Conservation (phyloP, 2,888 invertebrate species). For the Mesochorus sp. region DNA sequence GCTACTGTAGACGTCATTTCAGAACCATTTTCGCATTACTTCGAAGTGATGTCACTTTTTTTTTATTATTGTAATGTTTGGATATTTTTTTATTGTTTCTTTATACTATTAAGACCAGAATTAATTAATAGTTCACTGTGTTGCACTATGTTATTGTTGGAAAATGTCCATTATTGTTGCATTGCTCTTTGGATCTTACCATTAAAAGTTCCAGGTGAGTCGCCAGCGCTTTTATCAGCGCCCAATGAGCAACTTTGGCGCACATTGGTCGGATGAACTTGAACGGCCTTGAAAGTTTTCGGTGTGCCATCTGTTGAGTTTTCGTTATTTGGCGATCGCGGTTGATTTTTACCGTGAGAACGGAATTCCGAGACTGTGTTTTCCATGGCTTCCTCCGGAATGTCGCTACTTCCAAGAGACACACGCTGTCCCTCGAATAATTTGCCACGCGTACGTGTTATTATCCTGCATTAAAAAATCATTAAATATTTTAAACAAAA, state of each 20-base stretch:
- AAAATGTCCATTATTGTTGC: neutral
- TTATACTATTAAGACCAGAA: no score
- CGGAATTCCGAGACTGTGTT: slow-evolving; percentile 78
- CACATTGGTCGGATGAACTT: neutral
- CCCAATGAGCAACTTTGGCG: slow-evolving; percentile 63
- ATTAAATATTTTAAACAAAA: slow-evolving; percentile 57
- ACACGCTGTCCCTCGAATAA: slow-evolving; percentile 70
- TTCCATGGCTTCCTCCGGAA: slow-evolving; percentile 71
- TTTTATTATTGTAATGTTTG: no score
- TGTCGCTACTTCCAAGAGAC: slow-evolving; percentile 66
- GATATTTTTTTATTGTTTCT: neutral
- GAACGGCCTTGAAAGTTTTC: no score
- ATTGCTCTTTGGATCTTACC: slow-evolving; percentile 59
- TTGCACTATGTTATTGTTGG: no score
- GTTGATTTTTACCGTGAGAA: slow-evolving; percentile 63
- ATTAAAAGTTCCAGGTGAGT: slow-evolving; percentile 64
- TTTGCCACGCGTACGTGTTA: slow-evolving; percentile 61
- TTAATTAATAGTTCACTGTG: no score
- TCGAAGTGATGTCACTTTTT: no score
- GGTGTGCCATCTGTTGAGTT: slow-evolving; percentile 34
- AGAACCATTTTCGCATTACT: no score
- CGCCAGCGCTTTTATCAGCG: slow-evolving; percentile 65
- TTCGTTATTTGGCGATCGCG: slow-evolving; percentile 26
- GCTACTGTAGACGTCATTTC: no score
- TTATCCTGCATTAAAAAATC: slow-evolving; percentile 68